Evolutionary conservation across 2,888 invertebrate genomes (phyloP), one percentile per base, ranked within the genome.

Genomic region (Leptinotarsa rubiginosa): DNA sequence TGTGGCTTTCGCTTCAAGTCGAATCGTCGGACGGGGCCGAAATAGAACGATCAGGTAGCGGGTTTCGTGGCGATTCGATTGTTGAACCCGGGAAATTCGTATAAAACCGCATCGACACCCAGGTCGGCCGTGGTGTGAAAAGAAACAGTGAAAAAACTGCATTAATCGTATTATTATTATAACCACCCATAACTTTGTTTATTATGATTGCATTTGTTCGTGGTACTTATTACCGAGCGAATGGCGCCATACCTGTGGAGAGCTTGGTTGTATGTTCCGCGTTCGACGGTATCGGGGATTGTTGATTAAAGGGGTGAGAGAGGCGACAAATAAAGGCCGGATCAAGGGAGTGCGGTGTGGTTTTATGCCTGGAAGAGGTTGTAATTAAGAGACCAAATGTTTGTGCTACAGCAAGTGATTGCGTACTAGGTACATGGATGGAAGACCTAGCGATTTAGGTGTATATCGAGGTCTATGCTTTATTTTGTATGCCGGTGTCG

Each of bases 1-100:
- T 49, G n/a, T n/a, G n/a, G n/a, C n/a, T n/a, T n/a, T 52, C 22
- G 74, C 47, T 41, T 74, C 64, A 74, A 70, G 70, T 70, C 66
- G 70, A 56, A 12, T 52, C 68, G 47, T 64, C 73, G 73, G 68
- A 22, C 15, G 50, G n/a, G 49, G 18, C 65, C 74, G 74, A 74
- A 65, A 22, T 62, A 15, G 22, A 4, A 65, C 74, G 74, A 74
- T n/a, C 59, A 18, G 49, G 56, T 18, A 47, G 70, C 62, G 31
- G 62, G 62, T 62, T 62, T 62, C 18, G 62, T 62, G 62, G 62
- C n/a, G 25, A 62, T 62, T 62, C 62, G 62, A 62, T 62, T 62
- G 62, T 31, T 62, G 31, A 62, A 62, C 62, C 62, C 62, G 62
- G 62, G 62, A 62, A 62, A 62, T 62, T 62, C 62, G 62, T 62